Base-by-base conservation (phyloP, 2,888 invertebrate genomes). In the Ochropleura leucogaster region DNA sequence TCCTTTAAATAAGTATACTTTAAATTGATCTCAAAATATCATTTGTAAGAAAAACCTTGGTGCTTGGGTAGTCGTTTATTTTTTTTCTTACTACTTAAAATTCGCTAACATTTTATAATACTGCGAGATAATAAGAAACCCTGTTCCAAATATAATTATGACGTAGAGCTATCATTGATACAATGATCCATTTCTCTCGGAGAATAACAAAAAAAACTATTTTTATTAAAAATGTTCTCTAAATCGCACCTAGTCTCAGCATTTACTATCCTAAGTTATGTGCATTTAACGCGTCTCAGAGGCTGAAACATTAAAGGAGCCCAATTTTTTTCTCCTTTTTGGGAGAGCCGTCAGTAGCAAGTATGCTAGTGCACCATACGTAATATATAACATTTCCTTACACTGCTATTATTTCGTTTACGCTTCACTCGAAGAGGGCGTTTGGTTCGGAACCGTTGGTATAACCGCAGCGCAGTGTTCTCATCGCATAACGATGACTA, bases 1-100 rank as follows among this genome's bases (percentile, higher is more conserved):
- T 92, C 92, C 92, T 30, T 30, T 30, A 30, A 30, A 30, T 30
- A 30, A 30, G 30, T 30, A 30, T 30, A 30, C 30, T 30, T 30
- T 93, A 92, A 83, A 86, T 90, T 94, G 95, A 95, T 95, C 95
- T 95, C 95, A 88, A 80, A 86, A 89, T 84, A 85, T 88, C 89
- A 75, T 87, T 87, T 87, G 85, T 88, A 87, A 88, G 88, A 84
- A 79, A 84, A 88, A 88, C 85, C 85, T 57, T 88, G 94, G 94
- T 94, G 93, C 94, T 94, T 92, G 92, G 92, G 92, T 94, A 93
- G 89, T 89, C 72, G 77, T 91, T 87, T 88, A 86, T 87, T 87
- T 87, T 85, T n/a, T 83, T 68, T 85, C 76, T 84, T 74, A 55
- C 77, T 83, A 72, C 82, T 83, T 79, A 67, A 79, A 85, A 80